A percentile compares a stretch with the other conserved stretches of the same genome.
These are phyloP conservation scores for Xestia c-nigrum DNA, from an alignment of 2,888 invertebrate genomes.

Conservation along the genomic window DNA sequence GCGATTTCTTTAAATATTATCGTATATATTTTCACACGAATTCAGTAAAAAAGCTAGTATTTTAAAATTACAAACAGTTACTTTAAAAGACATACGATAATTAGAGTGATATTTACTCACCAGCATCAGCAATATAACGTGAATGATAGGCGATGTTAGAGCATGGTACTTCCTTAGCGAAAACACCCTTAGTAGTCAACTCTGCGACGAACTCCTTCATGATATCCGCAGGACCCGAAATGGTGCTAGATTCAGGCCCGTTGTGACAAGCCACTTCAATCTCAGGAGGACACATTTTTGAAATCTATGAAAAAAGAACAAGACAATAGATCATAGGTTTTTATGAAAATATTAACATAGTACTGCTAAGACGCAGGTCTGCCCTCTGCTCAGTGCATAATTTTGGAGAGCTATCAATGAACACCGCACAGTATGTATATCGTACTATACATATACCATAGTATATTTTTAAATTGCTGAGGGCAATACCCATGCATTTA, in stretches of 20 bases:
- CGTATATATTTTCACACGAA: too few relatives aligned
- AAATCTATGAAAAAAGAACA: conserved; percentile 68
- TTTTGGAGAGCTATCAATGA: too few relatives aligned
- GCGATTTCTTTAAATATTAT: too few relatives aligned
- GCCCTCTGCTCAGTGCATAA: background rate
- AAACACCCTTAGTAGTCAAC: conserved; percentile 81
- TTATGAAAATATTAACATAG: background rate
- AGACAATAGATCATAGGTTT: background rate
- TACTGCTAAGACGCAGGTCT: background rate
- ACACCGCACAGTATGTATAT: too few relatives aligned
- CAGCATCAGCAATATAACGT: conserved; percentile 93
- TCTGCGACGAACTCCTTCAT: conserved; percentile 90
- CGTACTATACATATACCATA: too few relatives aligned
- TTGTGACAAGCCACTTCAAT: conserved; percentile 96
- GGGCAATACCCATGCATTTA: too few relatives aligned
- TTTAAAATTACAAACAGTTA: background rate
- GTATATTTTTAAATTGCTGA: too few relatives aligned
- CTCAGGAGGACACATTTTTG: conserved; percentile 87
- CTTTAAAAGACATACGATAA: background rate
- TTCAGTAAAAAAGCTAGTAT: too few relatives aligned
- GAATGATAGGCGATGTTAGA: conserved; percentile 97
- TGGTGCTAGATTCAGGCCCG: conserved; percentile 93
- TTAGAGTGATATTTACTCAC: conserved; percentile 24
- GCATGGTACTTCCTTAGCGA: conserved; percentile 89
- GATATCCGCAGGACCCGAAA: conserved; percentile 93